A percentile compares a stretch with the other conserved stretches of the same genome.
Evolutionary conservation across 2,113 vertebrate species (phyloP).

Genomic region (Hepsetus odoe): DNA sequence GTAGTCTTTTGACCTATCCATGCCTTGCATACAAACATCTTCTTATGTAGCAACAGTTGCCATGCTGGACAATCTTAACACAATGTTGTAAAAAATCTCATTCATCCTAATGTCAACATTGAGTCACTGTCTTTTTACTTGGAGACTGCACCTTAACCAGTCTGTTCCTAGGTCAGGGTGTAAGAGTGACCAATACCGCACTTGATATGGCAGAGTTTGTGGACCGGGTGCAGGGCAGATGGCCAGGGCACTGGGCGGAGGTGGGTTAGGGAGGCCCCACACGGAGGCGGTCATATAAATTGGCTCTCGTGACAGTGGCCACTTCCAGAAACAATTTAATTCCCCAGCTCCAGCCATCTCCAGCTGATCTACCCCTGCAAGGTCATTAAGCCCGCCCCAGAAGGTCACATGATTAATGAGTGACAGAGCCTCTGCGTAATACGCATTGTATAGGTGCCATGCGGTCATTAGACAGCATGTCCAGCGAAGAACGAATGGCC

Average conservation of each 20-base stretch:
- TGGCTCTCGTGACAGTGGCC: conserved; percentile 96
- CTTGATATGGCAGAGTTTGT: neutral
- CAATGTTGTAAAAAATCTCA: too few species aligned
- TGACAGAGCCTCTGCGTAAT: conserved; percentile 93
- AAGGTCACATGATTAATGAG: conserved; percentile 99
- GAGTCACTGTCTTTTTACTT: neutral
- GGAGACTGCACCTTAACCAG: neutral
- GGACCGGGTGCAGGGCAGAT: neutral
- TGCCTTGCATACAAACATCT: neutral
- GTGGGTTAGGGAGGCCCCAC: conserved; percentile 56
- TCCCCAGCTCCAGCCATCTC: conserved; percentile 95
- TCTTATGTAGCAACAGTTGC: neutral
- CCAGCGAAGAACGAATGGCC: conserved; percentile 84
- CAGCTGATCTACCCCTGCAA: conserved; percentile 99
- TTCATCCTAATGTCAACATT: too few species aligned
- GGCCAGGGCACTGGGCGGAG: conserved; percentile 46
- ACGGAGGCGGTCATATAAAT: conserved; percentile 87
- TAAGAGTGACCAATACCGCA: neutral
- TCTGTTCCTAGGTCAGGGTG: neutral
- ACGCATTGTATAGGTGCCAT: conserved; percentile 88
- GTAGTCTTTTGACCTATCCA: neutral
- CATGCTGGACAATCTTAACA: neutral
- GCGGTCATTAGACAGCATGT: conserved; percentile 95
- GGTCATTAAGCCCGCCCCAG: conserved; percentile 99
- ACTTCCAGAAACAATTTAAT: conserved; percentile 99